Evolutionary conservation across 2,113 vertebrate genomes (phyloP).

Genomic region (Poecilia latipinna): DNA sequence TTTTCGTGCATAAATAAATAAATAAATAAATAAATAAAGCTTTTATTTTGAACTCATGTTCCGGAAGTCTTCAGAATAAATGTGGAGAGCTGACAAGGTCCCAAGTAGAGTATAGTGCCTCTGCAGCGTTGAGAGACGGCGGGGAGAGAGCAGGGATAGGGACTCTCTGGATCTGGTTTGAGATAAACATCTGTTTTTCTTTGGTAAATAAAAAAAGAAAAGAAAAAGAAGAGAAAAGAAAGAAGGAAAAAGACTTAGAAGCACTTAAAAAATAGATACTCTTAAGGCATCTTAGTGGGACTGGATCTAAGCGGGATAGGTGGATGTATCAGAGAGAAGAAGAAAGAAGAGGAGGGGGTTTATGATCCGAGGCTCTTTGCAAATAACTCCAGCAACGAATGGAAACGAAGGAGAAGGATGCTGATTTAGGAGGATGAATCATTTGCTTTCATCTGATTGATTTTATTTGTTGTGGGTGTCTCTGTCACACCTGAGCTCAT

Average conservation of each 20-base stretch:
- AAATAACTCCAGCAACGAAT: conserved; percentile 40
- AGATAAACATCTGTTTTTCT: conserved; percentile 11
- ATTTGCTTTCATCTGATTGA: conserved; percentile 29
- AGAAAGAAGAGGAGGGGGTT: conserved; percentile 7
- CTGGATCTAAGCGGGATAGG: conserved; percentile 20
- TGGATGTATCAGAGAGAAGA: conserved; percentile 37
- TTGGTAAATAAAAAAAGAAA: background rate
- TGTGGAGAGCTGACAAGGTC: conserved; percentile 23
- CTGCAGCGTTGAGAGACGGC: conserved; percentile 48
- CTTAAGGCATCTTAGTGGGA: conserved; percentile 18
- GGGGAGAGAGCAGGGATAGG: conserved; percentile 35
- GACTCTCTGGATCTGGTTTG: background rate
- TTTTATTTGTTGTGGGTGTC: background rate
- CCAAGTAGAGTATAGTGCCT: conserved; percentile 59
- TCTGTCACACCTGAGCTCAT: background rate
- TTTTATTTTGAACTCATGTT: conserved; percentile 38
- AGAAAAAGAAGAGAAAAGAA: background rate
- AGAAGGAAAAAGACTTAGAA: background rate
- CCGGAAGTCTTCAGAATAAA: conserved; percentile 30
- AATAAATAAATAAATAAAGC: background rate
- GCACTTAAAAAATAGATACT: conserved; percentile 7
- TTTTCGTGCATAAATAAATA: too few species aligned
- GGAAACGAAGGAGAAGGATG: conserved; percentile 43
- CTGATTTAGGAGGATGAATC: conserved; percentile 43
- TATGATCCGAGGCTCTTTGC: conserved; percentile 30